These are phyloP conservation scores for Yponomeuta cagnagella DNA, from an alignment of 2,888 invertebrate species.

Conservation along the genomic window DNA sequence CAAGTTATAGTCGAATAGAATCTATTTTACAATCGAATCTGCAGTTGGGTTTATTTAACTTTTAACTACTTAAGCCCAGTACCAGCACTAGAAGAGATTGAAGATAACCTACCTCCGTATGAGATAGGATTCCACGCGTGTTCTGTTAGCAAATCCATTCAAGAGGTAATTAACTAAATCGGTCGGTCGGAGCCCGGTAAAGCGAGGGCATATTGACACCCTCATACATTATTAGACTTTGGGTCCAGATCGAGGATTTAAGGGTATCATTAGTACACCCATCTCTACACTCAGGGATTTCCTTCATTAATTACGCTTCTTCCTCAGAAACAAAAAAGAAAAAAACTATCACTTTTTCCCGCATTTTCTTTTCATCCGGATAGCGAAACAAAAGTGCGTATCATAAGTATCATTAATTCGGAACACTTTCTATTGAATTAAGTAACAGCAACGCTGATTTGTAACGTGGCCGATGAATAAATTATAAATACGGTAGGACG, in stretches of 20 bases:
- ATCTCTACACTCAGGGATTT: background rate
- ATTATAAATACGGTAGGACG: slow-evolving; percentile 70
- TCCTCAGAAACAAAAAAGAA: background rate
- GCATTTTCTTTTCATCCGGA: background rate
- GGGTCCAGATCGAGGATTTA: slow-evolving; percentile 2
- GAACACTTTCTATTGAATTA: background rate
- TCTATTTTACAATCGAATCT: too few relatives aligned
- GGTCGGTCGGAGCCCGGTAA: background rate
- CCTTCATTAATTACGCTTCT: background rate
- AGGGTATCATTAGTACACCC: background rate
- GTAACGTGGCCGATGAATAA: slow-evolving; percentile 49
- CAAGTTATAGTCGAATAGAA: too few relatives aligned
- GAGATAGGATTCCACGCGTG: background rate
- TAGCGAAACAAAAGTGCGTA: background rate
- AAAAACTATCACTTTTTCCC: background rate
- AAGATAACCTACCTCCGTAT: background rate
- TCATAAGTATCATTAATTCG: background rate
- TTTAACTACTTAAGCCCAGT: background rate
- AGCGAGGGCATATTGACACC: background rate
- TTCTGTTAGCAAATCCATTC: background rate
- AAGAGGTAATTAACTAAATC: background rate
- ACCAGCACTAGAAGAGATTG: background rate
- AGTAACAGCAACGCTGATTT: background rate
- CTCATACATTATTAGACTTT: background rate
- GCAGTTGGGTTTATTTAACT: background rate